Conservation (phyloP, 2,888 invertebrate genomes). For the Zygaena filipendulae region DNA sequence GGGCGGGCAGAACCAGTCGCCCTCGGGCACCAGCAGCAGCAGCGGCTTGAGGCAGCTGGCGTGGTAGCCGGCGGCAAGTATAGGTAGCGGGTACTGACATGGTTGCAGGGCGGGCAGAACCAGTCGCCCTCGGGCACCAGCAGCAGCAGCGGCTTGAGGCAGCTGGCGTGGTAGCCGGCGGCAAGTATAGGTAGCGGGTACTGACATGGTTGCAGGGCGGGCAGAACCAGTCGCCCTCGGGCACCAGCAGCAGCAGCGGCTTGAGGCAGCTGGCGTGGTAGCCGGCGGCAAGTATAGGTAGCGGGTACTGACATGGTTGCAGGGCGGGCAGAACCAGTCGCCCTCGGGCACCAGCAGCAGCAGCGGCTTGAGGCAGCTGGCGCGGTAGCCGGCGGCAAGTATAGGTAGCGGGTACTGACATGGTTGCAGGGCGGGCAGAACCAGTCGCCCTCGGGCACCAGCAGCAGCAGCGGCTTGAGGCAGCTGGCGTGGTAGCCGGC, state of each 20-base stretch:
- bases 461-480: slow-evolving; percentile 89
- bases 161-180: slow-evolving; percentile 97
- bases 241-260: slow-evolving; percentile 92
- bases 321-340: slow-evolving; percentile 98
- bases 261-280: slow-evolving; percentile 97
- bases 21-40: slow-evolving; percentile 93
- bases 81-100: slow-evolving; percentile 71
- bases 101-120: slow-evolving; percentile 98
- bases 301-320: slow-evolving; percentile 93
- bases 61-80: slow-evolving; percentile 95
- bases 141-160: slow-evolving; percentile 91
- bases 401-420: slow-evolving; percentile 71
- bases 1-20: slow-evolving; percentile 98
- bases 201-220: slow-evolving; percentile 96
- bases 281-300: no score
- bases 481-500: slow-evolving; percentile 98
- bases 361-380: slow-evolving; percentile 92
- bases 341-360: slow-evolving; percentile 95
- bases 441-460: slow-evolving; percentile 98
- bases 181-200: no score
- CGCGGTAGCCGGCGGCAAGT: slow-evolving; percentile 95
- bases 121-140: slow-evolving; percentile 97
- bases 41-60: slow-evolving; percentile 94
- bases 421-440: slow-evolving; percentile 98
- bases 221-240: slow-evolving; percentile 98